Evolutionary conservation across 2,113 vertebrate genomes (phyloP), one percentile per base, ranked within the genome.

Genomic region (Hiodon alosoides): DNA sequence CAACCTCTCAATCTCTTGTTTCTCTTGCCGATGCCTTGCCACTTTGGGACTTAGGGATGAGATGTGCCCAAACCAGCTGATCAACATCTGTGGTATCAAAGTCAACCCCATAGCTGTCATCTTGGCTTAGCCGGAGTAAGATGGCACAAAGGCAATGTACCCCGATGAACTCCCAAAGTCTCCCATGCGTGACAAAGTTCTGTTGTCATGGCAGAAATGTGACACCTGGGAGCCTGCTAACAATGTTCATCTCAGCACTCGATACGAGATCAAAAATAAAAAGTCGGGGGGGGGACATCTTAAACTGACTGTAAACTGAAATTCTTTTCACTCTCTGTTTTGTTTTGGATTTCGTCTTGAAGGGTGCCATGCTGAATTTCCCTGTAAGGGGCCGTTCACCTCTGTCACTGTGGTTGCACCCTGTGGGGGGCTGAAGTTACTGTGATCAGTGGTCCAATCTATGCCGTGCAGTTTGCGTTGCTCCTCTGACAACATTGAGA

Each of bases 371-470:
- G 31, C 31, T 31, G 31, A 31, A 31, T 31, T 31, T 31, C 31
- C 31, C 31, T 31, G 31, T 31, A 31, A 31, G 31, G 31, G 31
- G 31, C 31, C 2, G 31, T 31, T 31, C 31, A 31, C 31, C 31
- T 31, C 72, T 52, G 73, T 83, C 80, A 82, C 84, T 52, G n/a
- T 86, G 82, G 87, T 90, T 90, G 85, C 87, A 17, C 86, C 89
- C 88, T 69, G 85, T 79, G 72, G 88, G 31, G 87, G 81, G 80
- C 81, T 89, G 86, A 90, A 86, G 84, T 91, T 87, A 88, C 85
- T 79, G 67, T 46, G 76, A 85, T 13, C 48, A 69, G 51, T 31
- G 31, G 31, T 31, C 31, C 31, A 31, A 31, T 31, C 31, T 31
- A 31, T 31, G 31, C 31, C 2, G 31, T 31, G 31, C 31, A 31